Evolutionary conservation across 2,888 invertebrate genomes (phyloP).

Genomic region (Pseudeuparius sepicola): DNA sequence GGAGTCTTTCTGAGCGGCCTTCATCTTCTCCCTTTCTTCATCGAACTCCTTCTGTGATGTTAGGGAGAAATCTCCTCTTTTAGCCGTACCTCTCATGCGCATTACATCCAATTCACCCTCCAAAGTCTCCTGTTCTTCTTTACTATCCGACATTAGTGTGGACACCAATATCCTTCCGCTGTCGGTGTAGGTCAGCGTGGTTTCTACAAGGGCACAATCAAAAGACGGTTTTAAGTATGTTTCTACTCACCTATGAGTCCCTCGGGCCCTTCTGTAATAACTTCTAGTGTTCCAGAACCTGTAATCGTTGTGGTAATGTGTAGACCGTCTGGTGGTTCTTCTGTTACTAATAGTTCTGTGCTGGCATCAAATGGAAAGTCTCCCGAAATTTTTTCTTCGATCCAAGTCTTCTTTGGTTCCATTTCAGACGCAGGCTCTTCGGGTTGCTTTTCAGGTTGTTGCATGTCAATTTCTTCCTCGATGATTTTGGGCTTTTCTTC

Average conservation of each 20-base stretch:
- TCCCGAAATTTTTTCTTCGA: constrained; percentile 16
- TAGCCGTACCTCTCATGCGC: too few relatives aligned
- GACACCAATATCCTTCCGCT: constrained; percentile 35
- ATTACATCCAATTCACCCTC: constrained; percentile 1
- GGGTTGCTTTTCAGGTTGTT: constrained; percentile 1
- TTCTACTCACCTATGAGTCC: constrained; percentile 30
- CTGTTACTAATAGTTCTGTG: constrained; percentile 25
- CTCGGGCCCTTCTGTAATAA: constrained; percentile 36
- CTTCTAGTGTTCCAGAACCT: constrained; percentile 34
- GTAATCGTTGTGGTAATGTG: constrained; percentile 34
- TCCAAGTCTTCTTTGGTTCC: not conserved
- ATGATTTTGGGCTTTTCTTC: not conserved
- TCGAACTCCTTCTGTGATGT: too few relatives aligned
- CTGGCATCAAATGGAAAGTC: constrained; percentile 26
- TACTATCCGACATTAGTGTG: constrained; percentile 14
- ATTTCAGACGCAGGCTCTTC: not conserved
- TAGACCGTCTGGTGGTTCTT: constrained; percentile 28
- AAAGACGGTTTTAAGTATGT: not conserved
- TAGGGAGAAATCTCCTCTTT: too few relatives aligned
- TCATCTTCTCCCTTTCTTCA: not conserved
- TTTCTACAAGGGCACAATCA: constrained; percentile 24
- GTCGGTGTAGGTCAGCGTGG: constrained; percentile 32
- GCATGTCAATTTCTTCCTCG: not conserved
- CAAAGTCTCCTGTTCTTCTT: constrained; percentile 4
- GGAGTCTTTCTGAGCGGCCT: constrained; percentile 4